Base-by-base conservation (phyloP, 2,113 vertebrate species). In the Ailurus styani region DNA sequence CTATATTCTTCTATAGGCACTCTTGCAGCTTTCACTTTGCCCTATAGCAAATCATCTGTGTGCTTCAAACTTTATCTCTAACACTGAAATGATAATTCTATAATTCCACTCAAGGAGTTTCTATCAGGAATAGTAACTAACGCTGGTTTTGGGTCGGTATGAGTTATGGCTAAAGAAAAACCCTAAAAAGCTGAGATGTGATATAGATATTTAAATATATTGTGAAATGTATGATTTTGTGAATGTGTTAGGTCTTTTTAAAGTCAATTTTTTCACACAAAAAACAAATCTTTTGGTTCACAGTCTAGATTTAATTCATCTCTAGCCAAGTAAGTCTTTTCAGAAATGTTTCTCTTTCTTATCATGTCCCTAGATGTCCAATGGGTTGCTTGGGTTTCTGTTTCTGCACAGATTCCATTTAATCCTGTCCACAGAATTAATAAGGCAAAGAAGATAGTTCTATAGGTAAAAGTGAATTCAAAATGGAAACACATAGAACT, bases 261-360 rank as follows among this genome's bases (percentile, higher is more conserved):
- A 94, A 77, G 50, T 93, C 23, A 73, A 3, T 64, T 77, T 96
- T 96, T 37, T 83, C 27, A 87, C 20, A 93, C 14, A 95, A 47
- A 86, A 72, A 81, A 86, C 15, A 82, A 73, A 6, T 72, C 66
- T 79, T 52, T 25, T 70, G 29, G 37, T 66, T 17, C 27, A 91
- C 8, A 91, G 34, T 1, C 10, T 40, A 13, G 20, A 88, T 90
- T 87, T 85, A 87, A 54, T 90, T 37, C 18, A 64, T 64, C 47
- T 94, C 29, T 87, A 31, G 34, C 40, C 66, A 94, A 78, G 62
- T 66, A 55, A 73, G n/a, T 96, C 37, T 95, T 97, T 77, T 93
- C 45, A 93, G 54, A 95, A 85, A 54, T 88, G 66, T 57, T 90
- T 85, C 47, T 62, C 8, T 78, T 90, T 82, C n/a, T 95, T 79